These are phyloP conservation scores for Oscarella lobularis DNA, from an alignment of 37 sponge, comb jelly and placozoan species.

Conservation along the genomic window DNA sequence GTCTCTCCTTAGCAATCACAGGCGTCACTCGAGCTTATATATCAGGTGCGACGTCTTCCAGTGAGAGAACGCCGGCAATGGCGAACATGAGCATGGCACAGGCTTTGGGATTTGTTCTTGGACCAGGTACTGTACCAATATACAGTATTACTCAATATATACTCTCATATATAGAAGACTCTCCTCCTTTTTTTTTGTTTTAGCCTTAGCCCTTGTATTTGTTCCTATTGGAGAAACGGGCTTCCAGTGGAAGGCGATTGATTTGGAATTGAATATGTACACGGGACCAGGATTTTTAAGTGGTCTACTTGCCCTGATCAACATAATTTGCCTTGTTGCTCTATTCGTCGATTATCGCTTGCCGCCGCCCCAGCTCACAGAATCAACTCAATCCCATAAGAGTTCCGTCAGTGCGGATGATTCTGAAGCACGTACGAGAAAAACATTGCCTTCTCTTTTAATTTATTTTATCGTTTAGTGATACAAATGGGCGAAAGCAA, in stretches of 20 bases:
- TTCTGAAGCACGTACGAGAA: no score
- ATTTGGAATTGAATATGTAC: constrained; percentile 36
- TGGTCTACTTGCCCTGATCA: constrained; percentile 47
- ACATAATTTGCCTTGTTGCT: constrained; percentile 39
- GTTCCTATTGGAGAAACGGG: constrained; percentile 43
- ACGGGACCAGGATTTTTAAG: constrained; percentile 74
- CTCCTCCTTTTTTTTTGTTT: no score
- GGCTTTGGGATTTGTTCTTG: constrained; percentile 72
- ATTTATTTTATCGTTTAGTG: no score
- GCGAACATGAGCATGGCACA: constrained; percentile 44
- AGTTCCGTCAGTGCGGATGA: no score
- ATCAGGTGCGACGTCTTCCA: constrained; percentile 51
- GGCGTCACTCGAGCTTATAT: constrained; percentile 63
- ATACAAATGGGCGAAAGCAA: no score
- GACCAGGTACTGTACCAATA: constrained; percentile 70
- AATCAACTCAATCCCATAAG: no score
- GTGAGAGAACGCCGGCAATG: constrained; percentile 77
- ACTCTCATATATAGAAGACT: no score
- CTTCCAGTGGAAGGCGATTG: constrained; percentile 20
- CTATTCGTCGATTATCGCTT: no score
- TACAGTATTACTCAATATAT: no score
- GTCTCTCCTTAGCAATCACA: constrained; percentile 58
- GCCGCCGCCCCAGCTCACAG: no score
- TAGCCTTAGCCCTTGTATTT: constrained; percentile 64
- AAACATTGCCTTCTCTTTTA: no score